Evolutionary conservation across 2,113 vertebrate species (phyloP), one percentile per base, ranked within the genome.

Genomic region (Cariama cristata): DNA sequence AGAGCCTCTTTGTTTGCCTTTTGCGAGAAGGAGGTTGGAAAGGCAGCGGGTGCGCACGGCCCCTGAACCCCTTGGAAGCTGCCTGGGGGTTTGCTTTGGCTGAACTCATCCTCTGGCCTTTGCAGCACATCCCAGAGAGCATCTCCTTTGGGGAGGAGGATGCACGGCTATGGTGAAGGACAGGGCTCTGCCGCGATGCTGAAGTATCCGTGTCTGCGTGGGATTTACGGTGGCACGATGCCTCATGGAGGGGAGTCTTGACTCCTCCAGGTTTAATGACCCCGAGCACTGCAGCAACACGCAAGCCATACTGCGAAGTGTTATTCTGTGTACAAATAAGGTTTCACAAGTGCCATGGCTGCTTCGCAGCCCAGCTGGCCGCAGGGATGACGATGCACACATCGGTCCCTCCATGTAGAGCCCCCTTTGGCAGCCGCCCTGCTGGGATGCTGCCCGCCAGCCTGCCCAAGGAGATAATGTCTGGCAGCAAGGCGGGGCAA

Each of bases 131-230:
- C 67, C 60, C 14, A 8, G 56, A n/a, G 67, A 30, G 13, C 38
- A 12, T 81, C 59, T 55, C 1, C 0, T 21, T 0, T 23, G 45
- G 45, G 58, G 20, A 69, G 71, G n/a, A 44, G 83, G 21, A 3
- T 10, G n/a, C 12, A 0, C 3, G 62, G 66, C 80, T 6, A 0
- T 2, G 8, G 30, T 0, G 23, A 20, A 74, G 79, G 22, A 8
- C 55, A 27, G 63, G 68, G 32, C 59, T 53, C 38, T 72, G n/a
- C 64, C 4, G 0, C 1, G 4, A 2, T 26, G 68, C 67, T 17
- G 38, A 45, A 77, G 22, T 0, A 4, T 22, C 47, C 3, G 0
- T 5, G 53, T 35, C 86, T 8, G 30, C 0, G 0, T 16, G 53
- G 81, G 53, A 7, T 53, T 18, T 5, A 1, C 3, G 2, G 76